Conservation (phyloP, 1,140 invertebrate species). For the Papilio dardanus region DNA sequence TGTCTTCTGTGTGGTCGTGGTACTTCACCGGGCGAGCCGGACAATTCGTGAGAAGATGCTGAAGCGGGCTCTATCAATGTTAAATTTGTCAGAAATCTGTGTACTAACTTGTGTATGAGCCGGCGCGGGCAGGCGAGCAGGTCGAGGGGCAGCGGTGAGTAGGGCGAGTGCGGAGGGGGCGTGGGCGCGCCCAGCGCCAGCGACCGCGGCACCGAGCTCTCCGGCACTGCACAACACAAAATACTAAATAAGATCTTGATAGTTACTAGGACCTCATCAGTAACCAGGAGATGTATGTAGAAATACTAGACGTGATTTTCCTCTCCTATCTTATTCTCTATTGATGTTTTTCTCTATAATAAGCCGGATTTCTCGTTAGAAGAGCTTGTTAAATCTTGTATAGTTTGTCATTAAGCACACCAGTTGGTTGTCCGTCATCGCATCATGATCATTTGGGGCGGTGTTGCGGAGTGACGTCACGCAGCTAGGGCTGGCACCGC, state of each 20-base stretch:
- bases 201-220: constrained; percentile 85
- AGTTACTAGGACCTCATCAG: neutral
- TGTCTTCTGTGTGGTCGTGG: too few relatives aligned
- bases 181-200: constrained; percentile 85
- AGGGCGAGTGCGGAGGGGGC: constrained; percentile 82
- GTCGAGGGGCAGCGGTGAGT: constrained; percentile 87
- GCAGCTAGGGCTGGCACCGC: neutral
- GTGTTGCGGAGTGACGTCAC: neutral
- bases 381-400: neutral
- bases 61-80: too few relatives aligned
- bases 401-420: neutral
- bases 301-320: too few relatives aligned
- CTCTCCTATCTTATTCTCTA: too few relatives aligned
- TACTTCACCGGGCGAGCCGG: too few relatives aligned
- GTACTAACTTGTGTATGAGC: constrained; percentile 68
- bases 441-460: neutral
- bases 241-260: neutral
- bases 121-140: constrained; percentile 78
- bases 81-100: too few relatives aligned
- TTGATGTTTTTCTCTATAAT: too few relatives aligned
- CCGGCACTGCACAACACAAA: constrained; percentile 82
- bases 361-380: too few relatives aligned
- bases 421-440: neutral
- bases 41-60: too few relatives aligned
- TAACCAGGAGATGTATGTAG: too few relatives aligned